Percentiles rank a stretch among this genome's conserved stretches.
phyloP scores from a whole-genome alignment of 2,113 vertebrate species.

The Lanius ludovicianus region DNA sequence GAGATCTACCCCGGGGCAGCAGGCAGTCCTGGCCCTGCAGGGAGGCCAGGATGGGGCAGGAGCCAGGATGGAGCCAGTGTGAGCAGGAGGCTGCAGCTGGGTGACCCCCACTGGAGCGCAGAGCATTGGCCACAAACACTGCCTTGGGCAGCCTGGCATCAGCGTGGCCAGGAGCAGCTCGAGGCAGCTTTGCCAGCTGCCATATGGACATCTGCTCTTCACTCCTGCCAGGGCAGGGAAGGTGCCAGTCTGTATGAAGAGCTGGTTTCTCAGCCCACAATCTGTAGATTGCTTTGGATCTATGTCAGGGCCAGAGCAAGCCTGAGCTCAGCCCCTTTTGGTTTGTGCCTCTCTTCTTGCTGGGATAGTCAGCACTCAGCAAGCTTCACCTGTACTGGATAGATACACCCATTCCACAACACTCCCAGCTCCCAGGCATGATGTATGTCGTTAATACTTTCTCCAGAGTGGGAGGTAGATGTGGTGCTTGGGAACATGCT shows the following conservation, averaged over 20 bases:
- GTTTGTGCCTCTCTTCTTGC: not conserved
- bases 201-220: not conserved
- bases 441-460: not conserved
- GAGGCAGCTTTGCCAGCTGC: not conserved
- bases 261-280: not conserved
- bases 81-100: not conserved
- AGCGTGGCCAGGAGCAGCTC: not conserved
- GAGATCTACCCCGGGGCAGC: not conserved
- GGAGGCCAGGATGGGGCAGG: not conserved
- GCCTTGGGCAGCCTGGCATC: not conserved
- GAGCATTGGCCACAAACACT: fast-evolving
- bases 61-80: not conserved
- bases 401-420: not conserved
- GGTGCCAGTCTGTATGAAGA: not conserved
- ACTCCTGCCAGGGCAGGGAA: fast-evolving
- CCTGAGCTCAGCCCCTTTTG: not conserved
- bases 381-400: not conserved
- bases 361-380: not conserved
- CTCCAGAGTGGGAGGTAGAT: not conserved
- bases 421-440: not conserved
- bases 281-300: not conserved
- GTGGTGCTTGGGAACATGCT: not conserved
- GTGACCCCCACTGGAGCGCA: not conserved
- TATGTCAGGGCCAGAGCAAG: not conserved
- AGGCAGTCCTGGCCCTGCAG: not conserved